Base-by-base conservation (phyloP, 2,888 invertebrate species). In the Epinotia brunnichana region DNA sequence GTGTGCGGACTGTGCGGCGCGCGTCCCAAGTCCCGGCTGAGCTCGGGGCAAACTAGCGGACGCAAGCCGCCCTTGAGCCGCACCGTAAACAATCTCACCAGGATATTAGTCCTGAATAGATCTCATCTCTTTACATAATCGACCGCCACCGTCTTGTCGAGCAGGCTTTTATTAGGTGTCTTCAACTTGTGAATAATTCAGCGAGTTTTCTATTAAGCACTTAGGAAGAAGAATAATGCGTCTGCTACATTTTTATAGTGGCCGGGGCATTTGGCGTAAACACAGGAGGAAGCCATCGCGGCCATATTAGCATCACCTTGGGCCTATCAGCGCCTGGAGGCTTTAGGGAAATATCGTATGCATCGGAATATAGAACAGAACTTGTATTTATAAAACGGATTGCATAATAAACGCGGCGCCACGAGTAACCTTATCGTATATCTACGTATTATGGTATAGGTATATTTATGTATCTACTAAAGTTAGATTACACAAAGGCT, bases 101-200 rank as follows among this genome's bases (percentile, higher is more conserved):
- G 81, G 82, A 88, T 87, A 90, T 90, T 90, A 90, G 89, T 88
- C 85, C 83, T 83, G 86, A 87, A 87, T 84, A 88, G 87, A 89
- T 90, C 85, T 86, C 85, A 87, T 88, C 86, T 87, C 85, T 87
- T 87, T 89, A 89, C 87, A 87, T 88, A 73, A 90, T 90, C 88
- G 87, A 86, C 84, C 84, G 83, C 80, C 80, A 81, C 81, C 81
- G 85, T 84, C 86, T 87, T 88, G 88, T 88, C 85, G 86, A 87
- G 85, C 87, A 87, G 83, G 85, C 85, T 90, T 90, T 88, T 91
- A 89, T 90, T 89, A 89, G 85, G 80, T 77, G 83, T 85, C 88
- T 87, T 85, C 84, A 82, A 81, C 83, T 86, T 78, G 86, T 91
- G 89, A 90, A 90, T 90, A 84, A 90, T 91, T 91, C 91, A 92